These are phyloP conservation scores for Pollenia griseotomentosa DNA, from an alignment of 2,888 invertebrate genomes.

Conservation along the genomic window DNA sequence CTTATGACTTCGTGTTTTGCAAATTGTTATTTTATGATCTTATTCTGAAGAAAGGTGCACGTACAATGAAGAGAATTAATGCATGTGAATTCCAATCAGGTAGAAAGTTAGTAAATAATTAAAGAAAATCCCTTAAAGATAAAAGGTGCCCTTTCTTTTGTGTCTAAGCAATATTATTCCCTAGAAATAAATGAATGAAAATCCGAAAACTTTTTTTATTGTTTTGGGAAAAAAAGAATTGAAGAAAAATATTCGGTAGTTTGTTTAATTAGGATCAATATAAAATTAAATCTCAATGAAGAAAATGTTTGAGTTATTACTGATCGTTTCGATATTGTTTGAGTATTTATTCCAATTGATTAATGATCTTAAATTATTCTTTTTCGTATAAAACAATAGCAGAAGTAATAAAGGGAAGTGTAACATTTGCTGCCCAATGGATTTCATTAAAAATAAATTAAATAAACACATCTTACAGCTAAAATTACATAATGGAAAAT, in stretches of 20 bases:
- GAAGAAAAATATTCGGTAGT: constrained; percentile 4
- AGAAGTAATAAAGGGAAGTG: not conserved
- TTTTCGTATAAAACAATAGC: not conserved
- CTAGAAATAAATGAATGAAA: constrained; percentile 43
- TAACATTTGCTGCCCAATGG: not conserved
- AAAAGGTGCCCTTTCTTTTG: not conserved
- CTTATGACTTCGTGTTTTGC: constrained; percentile 29
- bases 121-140: constrained; percentile 11
- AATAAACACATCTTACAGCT: not conserved
- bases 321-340: not conserved
- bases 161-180: constrained; percentile 20
- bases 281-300: not conserved
- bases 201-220: not conserved
- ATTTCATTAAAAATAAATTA: not conserved
- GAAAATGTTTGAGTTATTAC: constrained; percentile 1
- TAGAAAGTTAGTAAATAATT: not conserved
- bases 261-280: constrained; percentile 14
- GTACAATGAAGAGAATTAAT: not conserved
- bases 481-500: not conserved
- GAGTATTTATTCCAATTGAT: not conserved
- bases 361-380: constrained; percentile 13
- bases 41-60: constrained; percentile 18
- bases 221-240: constrained; percentile 17
- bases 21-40: constrained; percentile 60
- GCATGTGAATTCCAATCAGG: not conserved